Evolutionary conservation across 2,113 vertebrate species (phyloP).

Genomic region (Neofelis nebulosa): DNA sequence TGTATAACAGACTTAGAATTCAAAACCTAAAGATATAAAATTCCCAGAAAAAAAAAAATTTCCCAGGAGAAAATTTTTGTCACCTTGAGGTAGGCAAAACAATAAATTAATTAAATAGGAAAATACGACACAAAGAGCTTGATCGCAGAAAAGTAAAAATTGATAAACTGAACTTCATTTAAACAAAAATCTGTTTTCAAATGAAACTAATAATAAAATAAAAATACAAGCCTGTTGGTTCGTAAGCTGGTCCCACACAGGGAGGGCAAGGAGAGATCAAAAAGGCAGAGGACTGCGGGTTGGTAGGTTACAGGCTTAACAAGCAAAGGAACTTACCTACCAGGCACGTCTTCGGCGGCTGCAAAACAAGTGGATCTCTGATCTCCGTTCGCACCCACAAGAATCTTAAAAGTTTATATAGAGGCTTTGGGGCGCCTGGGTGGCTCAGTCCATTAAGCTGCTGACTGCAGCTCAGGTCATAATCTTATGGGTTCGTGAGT

Average conservation of each 20-base stretch:
- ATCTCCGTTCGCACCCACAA: background rate
- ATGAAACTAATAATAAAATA: background rate
- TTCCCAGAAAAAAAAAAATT: background rate
- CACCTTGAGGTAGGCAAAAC: background rate
- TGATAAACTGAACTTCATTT: background rate
- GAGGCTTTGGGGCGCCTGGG: background rate
- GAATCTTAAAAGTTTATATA: background rate
- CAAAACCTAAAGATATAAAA: background rate
- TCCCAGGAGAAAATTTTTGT: background rate
- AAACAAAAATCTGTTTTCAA: background rate
- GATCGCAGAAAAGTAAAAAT: background rate
- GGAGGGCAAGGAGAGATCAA: background rate
- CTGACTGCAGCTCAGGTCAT: too few relatives aligned
- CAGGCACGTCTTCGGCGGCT: background rate
- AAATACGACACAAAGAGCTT: background rate
- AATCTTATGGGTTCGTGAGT: too few relatives aligned
- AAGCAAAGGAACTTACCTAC: background rate
- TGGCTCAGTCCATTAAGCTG: too few relatives aligned
- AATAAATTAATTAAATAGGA: background rate
- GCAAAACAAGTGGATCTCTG: background rate
- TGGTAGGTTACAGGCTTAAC: background rate
- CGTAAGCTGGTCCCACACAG: too few relatives aligned
- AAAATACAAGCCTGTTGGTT: background rate
- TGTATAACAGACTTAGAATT: background rate
- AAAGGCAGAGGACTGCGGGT: background rate